Percentiles rank a stretch among this genome's conserved stretches.
phyloP scores from a whole-genome alignment of 2,888 invertebrate genomes.

The Eumacrocentrus americanus region DNA sequence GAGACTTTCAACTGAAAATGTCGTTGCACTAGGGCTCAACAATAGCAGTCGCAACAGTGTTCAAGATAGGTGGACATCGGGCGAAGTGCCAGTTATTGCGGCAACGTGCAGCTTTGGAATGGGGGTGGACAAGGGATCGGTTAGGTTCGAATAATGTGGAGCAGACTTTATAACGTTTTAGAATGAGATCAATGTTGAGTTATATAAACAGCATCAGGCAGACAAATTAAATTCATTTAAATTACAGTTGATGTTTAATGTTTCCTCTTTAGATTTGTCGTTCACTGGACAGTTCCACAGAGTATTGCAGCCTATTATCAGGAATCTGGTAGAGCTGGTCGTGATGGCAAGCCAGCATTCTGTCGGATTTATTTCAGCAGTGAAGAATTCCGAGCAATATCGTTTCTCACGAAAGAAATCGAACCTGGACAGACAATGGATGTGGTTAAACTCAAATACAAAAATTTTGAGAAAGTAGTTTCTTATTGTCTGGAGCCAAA shows the following conservation, averaged over 20 bases:
- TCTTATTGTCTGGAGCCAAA: slow-evolving; percentile 82
- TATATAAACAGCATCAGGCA: neutral
- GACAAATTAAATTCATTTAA: no score
- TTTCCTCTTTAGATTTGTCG: slow-evolving; percentile 77
- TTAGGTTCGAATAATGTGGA: slow-evolving; percentile 66
- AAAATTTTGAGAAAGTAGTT: slow-evolving; percentile 83
- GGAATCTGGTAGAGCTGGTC: slow-evolving; percentile 95
- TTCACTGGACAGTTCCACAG: slow-evolving; percentile 96
- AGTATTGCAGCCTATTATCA: slow-evolving; percentile 96
- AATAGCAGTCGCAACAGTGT: slow-evolving; percentile 75
- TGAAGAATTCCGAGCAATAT: slow-evolving; percentile 50
- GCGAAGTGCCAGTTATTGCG: slow-evolving; percentile 86
- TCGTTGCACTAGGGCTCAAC: slow-evolving; percentile 67
- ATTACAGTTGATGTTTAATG: no score
- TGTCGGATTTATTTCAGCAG: slow-evolving; percentile 84
- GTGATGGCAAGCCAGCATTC: slow-evolving; percentile 87
- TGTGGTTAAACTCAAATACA: slow-evolving; percentile 62
- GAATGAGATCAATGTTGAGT: neutral
- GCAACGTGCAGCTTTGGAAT: slow-evolving; percentile 99
- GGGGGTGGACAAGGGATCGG: slow-evolving; percentile 97
- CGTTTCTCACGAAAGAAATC: slow-evolving; percentile 49
- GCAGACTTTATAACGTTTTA: slow-evolving; percentile 5
- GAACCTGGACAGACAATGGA: slow-evolving; percentile 39
- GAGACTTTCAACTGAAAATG: slow-evolving; percentile 9
- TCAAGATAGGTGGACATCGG: slow-evolving; percentile 92